Evolutionary conservation across 2,888 invertebrate species (phyloP).

Genomic region (Dynastes grantii): DNA sequence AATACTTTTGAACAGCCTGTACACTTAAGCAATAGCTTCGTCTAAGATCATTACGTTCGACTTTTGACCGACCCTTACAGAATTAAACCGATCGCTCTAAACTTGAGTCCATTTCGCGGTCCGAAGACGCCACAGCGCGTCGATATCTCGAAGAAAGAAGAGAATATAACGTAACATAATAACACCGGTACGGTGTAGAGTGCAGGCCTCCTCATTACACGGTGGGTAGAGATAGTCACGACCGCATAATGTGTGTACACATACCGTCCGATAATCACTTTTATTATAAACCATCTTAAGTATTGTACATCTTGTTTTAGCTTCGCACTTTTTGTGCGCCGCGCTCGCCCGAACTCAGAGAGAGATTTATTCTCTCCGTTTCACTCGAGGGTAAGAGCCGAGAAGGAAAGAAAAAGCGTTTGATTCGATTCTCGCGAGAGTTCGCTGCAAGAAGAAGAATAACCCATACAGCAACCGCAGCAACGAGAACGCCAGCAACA

Average conservation of each 20-base stretch:
- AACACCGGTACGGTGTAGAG: conserved; percentile 53
- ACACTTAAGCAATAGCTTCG: too few relatives aligned
- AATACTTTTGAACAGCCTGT: too few relatives aligned
- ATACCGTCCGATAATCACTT: conserved; percentile 69
- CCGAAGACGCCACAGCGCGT: conserved; percentile 1
- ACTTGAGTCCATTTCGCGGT: conserved; percentile 34
- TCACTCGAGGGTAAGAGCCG: conserved; percentile 50
- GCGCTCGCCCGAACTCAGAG: neutral
- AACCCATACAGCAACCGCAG: neutral
- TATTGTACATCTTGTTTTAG: conserved; percentile 68
- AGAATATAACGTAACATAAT: conserved; percentile 58
- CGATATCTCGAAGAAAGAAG: conserved; percentile 44
- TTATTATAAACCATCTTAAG: conserved; percentile 68
- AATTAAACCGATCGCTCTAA: conserved; percentile 23
- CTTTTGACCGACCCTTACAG: too few relatives aligned
- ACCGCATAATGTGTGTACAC: conserved; percentile 69
- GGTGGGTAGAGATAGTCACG: conserved; percentile 71
- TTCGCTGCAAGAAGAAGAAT: conserved; percentile 4
- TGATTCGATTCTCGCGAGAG: neutral
- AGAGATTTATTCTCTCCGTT: conserved; percentile 55
- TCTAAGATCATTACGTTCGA: too few relatives aligned
- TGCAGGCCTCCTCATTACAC: conserved; percentile 69
- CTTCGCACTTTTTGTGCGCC: conserved; percentile 64
- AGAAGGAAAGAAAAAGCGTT: conserved; percentile 1
- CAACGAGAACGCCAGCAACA: conserved; percentile 15